Percentiles rank a stretch among this genome's conserved stretches.
Conservation (phyloP, 2,797 vertebrate species). For the Pantherophis vulpinus region DNA sequence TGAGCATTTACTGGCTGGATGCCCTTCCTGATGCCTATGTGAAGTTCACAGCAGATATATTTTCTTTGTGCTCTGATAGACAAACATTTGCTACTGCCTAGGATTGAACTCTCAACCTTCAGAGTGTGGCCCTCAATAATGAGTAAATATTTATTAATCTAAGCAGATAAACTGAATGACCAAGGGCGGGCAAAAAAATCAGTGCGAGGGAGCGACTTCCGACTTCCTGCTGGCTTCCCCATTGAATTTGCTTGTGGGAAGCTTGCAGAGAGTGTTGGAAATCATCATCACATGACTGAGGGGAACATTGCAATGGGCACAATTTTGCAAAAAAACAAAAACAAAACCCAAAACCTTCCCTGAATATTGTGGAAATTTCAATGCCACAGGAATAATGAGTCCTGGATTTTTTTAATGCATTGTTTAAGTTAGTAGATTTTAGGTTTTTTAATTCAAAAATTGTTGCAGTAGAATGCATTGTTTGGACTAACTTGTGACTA, state of each 20-base stretch:
- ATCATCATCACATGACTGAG: not conserved
- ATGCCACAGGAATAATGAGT: not conserved
- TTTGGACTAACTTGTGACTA: not conserved
- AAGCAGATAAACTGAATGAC: not conserved
- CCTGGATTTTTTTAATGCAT: not conserved
- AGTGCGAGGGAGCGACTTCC: not conserved
- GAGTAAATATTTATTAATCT: not conserved
- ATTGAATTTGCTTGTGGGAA: not conserved
- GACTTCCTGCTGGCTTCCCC: not conserved
- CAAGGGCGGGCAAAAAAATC: not conserved
- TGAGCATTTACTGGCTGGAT: not conserved
- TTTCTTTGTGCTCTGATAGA: not conserved
- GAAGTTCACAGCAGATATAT: not conserved
- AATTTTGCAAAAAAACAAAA: not conserved
- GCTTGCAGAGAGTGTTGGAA: not conserved
- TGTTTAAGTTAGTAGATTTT: not conserved
- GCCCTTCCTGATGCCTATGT: not conserved
- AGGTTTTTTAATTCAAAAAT: not conserved
- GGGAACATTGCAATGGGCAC: not conserved
- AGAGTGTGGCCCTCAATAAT: not conserved
- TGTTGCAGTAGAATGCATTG: not conserved
- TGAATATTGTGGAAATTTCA: not conserved
- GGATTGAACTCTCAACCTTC: not conserved
- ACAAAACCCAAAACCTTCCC: not conserved
- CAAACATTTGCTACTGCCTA: not conserved